Base-by-base conservation (phyloP, 1,140 invertebrate species). In the Drosophila bocqueti region DNA sequence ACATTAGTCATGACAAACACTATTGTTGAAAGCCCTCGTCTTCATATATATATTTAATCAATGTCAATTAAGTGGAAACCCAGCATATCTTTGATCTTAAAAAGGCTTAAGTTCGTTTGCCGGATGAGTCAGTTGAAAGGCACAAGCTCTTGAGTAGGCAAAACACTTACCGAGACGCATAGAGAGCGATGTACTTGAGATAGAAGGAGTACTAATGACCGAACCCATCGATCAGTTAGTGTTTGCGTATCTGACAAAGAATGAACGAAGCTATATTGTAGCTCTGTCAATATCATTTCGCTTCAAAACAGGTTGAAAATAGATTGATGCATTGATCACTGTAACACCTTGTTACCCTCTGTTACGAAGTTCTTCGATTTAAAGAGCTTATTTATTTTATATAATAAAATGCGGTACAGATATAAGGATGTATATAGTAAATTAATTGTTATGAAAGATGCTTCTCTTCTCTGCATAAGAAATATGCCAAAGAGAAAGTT, bases 151-250 rank as follows among this genome's bases (percentile, higher is more conserved):
- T 13, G 36, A 66, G 62, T 69, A 29, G 40, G 21, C 40, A 46
- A 38, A 52, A 71, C 59, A 63, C 31, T 67, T 60, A 7, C 6
- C 26, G n/a, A 40, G 43, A 38, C n/a, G 13, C 24, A 31, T 66
- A 21, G 29, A 47, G 21, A 68, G n/a, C 16, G 66, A 72, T 72
- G 43, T 45, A 68, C 67, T 71, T 38, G 47, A 71, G 67, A 71
- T 71, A 71, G 11, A 59, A 15, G 5, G 45, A 36, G 38, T 55
- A 68, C 31, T n/a, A 72, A 42, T 60, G 43, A 60, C 52, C 67
- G 9, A 68, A 45, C 31, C 49, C 64, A 72, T 72, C 68, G 50
- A 73, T 73, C 45, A 72, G 45, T 38, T 24, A 9, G n/a, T 13
- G 50, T 43, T 21, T 54, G 7, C 49, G 10, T 57, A 69, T 21